Evolutionary conservation across 2,888 invertebrate species (phyloP).

Genomic region (Molorchus minor): DNA sequence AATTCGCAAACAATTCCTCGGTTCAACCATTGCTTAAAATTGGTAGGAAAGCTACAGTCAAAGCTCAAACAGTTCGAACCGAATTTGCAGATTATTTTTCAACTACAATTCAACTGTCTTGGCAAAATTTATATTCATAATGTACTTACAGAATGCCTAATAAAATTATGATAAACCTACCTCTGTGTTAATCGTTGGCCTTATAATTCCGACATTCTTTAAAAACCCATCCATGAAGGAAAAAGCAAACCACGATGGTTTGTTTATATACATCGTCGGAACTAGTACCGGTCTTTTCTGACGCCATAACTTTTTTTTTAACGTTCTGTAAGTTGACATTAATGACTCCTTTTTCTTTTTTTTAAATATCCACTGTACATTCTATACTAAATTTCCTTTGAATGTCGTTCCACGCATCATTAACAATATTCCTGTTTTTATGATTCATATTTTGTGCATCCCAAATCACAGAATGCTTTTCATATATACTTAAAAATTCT

Average conservation of each 20-base stretch:
- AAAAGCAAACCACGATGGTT: conserved; percentile 24
- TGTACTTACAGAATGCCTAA: no score
- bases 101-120: no score
- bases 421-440: conserved; percentile 60
- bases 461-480: conserved; percentile 62
- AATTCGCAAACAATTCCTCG: no score
- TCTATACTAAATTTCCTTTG: conserved; percentile 57
- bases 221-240: conserved; percentile 19
- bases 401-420: conserved; percentile 63
- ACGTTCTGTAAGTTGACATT: conserved; percentile 64
- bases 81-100: no score
- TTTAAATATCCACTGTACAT: conserved; percentile 60
- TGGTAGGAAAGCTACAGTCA: no score
- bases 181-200: not conserved
- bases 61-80: no score
- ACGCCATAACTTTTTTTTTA: conserved; percentile 52
- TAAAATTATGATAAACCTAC: no score
- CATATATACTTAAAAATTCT: conserved; percentile 63
- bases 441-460: conserved; percentile 62
- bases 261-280: conserved; percentile 8
- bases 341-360: conserved; percentile 65
- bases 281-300: conserved; percentile 1
- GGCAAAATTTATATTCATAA: no score
- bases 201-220: not conserved
- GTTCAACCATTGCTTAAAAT: no score